Conservation (phyloP, 2,797 vertebrate species). For the Xerus rutilus region DNA sequence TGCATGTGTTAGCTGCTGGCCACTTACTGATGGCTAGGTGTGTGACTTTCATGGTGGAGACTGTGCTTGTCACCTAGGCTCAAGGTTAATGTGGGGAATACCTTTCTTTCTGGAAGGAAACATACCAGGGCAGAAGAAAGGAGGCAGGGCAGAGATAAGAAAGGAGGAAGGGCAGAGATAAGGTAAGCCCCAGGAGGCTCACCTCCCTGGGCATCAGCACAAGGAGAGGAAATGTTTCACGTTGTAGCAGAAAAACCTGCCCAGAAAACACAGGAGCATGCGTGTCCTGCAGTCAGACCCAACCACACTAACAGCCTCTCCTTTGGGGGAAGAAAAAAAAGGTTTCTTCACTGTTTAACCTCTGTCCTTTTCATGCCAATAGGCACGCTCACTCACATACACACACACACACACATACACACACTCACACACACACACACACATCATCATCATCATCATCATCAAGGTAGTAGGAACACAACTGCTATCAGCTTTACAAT, state of each 20-base stretch:
- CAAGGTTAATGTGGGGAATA: neutral
- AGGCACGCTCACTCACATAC: neutral
- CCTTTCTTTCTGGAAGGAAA: neutral
- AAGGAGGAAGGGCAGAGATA: neutral
- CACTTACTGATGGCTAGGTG: neutral
- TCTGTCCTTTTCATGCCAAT: rapidly evolving
- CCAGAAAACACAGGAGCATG: rapidly evolving
- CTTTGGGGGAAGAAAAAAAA: neutral
- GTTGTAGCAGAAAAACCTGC: neutral
- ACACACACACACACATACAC: neutral
- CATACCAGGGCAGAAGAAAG: neutral
- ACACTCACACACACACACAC: too few relatives aligned
- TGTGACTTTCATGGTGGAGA: neutral
- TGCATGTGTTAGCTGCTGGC: neutral
- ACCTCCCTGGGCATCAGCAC: neutral
- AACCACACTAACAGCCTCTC: neutral
- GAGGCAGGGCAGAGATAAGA: neutral
- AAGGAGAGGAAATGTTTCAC: neutral
- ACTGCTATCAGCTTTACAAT: neutral
- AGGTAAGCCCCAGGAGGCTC: neutral
- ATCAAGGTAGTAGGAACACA: neutral
- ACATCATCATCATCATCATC: too few relatives aligned
- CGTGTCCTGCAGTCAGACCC: too few relatives aligned
- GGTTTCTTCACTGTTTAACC: neutral
- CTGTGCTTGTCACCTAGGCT: too few relatives aligned